phyloP scores from a whole-genome alignment of 1,140 invertebrate genomes.

The Lucilia cuprina region DNA sequence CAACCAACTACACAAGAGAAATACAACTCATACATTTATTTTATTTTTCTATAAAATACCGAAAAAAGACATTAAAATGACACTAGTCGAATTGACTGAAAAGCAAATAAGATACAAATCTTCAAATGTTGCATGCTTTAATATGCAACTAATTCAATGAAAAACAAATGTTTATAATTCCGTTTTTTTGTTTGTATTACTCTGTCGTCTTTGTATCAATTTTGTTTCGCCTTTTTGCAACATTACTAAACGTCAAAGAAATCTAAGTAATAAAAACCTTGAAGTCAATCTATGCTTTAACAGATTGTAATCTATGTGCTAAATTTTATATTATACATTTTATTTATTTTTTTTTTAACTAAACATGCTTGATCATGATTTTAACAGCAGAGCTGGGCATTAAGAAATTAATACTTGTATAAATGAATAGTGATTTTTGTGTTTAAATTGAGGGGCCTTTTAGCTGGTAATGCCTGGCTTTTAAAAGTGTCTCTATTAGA shows the following conservation, averaged over 20 bases:
- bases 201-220: not conserved
- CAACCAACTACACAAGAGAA: not conserved
- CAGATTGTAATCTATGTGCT: slow-evolving; percentile 25
- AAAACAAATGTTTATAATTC: slow-evolving; percentile 20
- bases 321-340: slow-evolving; percentile 14
- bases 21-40: not conserved
- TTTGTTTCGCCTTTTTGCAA: not conserved
- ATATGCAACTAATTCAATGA: slow-evolving; percentile 23
- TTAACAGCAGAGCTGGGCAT: not conserved
- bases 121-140: slow-evolving; percentile 16
- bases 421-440: not conserved
- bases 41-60: no score
- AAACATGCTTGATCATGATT: slow-evolving; percentile 13
- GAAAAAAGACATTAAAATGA: slow-evolving; percentile 26
- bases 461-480: not conserved
- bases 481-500: slow-evolving; percentile 11
- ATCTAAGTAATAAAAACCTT: slow-evolving; percentile 13
- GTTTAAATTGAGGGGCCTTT: not conserved
- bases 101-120: slow-evolving; percentile 28
- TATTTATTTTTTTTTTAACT: not conserved
- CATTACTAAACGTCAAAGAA: slow-evolving; percentile 1
- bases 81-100: slow-evolving; percentile 10
- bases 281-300: slow-evolving; percentile 25
- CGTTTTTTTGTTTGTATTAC: not conserved
- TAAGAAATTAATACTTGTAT: not conserved